Evolutionary conservation across 2,797 vertebrate species (phyloP).

Genomic region (Chiloscyllium punctatum): DNA sequence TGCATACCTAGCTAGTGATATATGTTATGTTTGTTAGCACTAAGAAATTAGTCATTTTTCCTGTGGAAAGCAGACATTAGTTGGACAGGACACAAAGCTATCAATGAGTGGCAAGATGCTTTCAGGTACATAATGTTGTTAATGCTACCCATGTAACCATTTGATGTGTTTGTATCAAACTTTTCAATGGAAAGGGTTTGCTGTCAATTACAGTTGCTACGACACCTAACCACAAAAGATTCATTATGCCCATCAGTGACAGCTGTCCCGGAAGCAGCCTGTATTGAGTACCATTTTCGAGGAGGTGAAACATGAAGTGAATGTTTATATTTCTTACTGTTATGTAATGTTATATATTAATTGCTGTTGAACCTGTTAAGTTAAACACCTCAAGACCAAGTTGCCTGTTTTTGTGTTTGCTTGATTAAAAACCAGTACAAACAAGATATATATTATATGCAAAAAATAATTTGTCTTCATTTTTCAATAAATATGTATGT

Average conservation of each 20-base stretch:
- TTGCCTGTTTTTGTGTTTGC: neutral
- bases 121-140: neutral
- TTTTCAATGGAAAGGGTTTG: neutral
- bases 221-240: neutral
- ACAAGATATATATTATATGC: neutral
- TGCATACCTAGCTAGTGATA: neutral
- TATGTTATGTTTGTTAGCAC: neutral
- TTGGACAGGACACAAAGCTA: neutral
- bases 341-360: neutral
- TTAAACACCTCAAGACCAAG: neutral
- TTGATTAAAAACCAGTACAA: neutral
- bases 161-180: neutral
- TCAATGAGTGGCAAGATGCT: neutral
- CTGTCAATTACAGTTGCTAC: neutral
- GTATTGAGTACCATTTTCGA: neutral
- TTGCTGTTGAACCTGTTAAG: neutral
- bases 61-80: neutral
- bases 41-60: neutral
- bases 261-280: neutral
- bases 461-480: neutral
- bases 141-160: neutral
- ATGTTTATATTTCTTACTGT: neutral
- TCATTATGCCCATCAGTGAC: neutral
- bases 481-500: conserved; percentile 4
- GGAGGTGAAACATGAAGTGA: neutral